Evolutionary conservation across 2,797 vertebrate species (phyloP).

Genomic region (Simalia tracyae): DNA sequence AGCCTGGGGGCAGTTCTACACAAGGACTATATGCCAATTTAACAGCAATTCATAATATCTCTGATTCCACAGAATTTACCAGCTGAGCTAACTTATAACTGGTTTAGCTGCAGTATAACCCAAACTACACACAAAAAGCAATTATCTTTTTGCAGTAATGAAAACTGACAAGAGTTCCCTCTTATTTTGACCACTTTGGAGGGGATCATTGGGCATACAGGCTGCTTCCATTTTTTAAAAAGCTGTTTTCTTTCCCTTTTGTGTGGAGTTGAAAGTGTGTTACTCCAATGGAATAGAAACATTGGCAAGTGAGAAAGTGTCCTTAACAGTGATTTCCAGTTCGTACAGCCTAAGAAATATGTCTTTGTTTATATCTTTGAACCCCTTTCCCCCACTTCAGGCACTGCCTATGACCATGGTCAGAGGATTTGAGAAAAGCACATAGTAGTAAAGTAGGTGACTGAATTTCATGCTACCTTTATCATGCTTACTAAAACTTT

Average conservation of each 20-base stretch:
- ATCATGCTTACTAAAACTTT: not conserved
- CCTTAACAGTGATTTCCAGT: not conserved
- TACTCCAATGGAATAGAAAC: not conserved
- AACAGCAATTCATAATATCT: too few relatives aligned
- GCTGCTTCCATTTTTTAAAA: not conserved
- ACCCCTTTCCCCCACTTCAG: not conserved
- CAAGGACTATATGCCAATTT: too few relatives aligned
- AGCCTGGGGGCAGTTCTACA: too few relatives aligned
- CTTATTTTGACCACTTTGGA: not conserved
- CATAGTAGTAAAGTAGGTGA: not conserved
- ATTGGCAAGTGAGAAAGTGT: not conserved
- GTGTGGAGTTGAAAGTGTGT: not conserved
- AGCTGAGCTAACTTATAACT: too few relatives aligned
- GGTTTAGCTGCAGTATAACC: too few relatives aligned
- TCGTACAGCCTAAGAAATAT: not conserved
- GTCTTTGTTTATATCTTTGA: not conserved
- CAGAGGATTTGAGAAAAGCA: not conserved
- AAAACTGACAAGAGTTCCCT: not conserved
- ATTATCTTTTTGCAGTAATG: not conserved
- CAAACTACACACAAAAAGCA: too few relatives aligned
- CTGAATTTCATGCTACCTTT: not conserved
- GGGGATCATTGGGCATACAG: not conserved
- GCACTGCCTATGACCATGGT: not conserved
- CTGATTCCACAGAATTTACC: too few relatives aligned
- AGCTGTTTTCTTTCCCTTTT: not conserved